Evolutionary conservation across 2,797 vertebrate species (phyloP), one percentile per base, ranked within the genome.

Genomic region (Apodemus agrarius): DNA sequence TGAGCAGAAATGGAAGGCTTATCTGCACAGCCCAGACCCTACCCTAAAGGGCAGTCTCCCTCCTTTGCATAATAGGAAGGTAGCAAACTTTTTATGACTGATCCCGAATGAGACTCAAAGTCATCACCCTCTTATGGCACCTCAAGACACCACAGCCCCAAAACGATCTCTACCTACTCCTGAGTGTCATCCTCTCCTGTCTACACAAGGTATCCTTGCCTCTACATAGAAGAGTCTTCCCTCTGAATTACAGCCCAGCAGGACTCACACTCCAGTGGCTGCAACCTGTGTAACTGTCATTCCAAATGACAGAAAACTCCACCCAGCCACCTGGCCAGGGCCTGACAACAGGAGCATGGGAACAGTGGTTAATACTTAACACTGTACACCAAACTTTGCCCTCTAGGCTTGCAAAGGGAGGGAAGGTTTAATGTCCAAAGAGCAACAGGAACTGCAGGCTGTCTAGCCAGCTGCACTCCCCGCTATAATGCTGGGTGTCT

Each of bases 321-420:
- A 69, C 49, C 61, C 10, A 12, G 24, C 14, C 34, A 69, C 37
- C 37, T 1, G 52, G 67, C 49, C 3, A 54, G 59, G 34, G 31
- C n/a, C 43, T 1, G 61, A 59, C 40, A 2, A 11, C 0, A 0
- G 8, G 24, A 61, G 19, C 37, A 0, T 6, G 0, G 8, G 37
- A 49, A 14, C 29, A 0, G 22, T 3, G 4, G 91, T 91, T 74
- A 91, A 89, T 81, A 7, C 74, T 79, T 86, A 79, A 86, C 43
- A 0, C 26, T 6, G 7, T 49, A 21, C 61, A n/a, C 3, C 80
- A 29, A 14, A 19, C 75, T 83, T 67, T 40, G 87, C 80, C 87
- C 90, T 49, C 17, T 0, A 21, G 40, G 29, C 37, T 22, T 40
- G 6, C 54, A 16, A 14, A 61, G 4, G 24, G 57, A 3, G 34